Base-by-base conservation (phyloP, 2,888 invertebrate genomes). In the Andrena flavipes region DNA sequence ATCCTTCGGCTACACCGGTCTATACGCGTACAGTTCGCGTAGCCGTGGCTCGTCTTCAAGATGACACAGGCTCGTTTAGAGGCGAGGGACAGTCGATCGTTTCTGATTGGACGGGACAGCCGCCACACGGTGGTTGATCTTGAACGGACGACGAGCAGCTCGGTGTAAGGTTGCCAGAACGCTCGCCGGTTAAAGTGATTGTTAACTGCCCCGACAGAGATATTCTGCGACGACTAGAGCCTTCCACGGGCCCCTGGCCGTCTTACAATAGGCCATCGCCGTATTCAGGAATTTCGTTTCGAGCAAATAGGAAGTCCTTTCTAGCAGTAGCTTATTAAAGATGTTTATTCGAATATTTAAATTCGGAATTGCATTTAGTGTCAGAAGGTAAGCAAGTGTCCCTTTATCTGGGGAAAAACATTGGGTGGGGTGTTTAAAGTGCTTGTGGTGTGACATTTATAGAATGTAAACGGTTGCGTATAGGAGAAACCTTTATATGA, bases 41-140 rank as follows among this genome's bases (percentile, higher is more conserved):
- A 76, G 48, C 67, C 62, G 42, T 42, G 70, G 20, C 72, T 63
- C 75, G 67, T 76, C 72, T 56, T 64, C 72, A 30, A 54, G 78
- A 80, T 62, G 87, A 87, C 76, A 75, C 83, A 76, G 68, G 77
- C 80, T 29, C 73, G 59, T 67, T 77, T 78, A 80, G 70, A 67
- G 49, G 23, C 70, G 74, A 59, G 63, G 74, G 76, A 79, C 79
- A 29, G 75, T 69, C 77, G 78, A 85, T 84, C 76, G 76, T 70
- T 49, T 67, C 80, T 89, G 88, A 91, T 91, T 80, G 90, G 87
- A 91, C 88, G 84, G 86, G 92, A 92, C 92, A 92, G 88, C 88
- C 88, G 91, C 90, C 90, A 82, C 76, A 91, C 91, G 91, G 90
- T 88, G 92, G 90, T 91, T 91, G 91, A 88, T 87, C 88, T 84